phyloP scores from a whole-genome alignment of 37 sponge, comb jelly and placozoan genomes.

The Ianthella basta region DNA sequence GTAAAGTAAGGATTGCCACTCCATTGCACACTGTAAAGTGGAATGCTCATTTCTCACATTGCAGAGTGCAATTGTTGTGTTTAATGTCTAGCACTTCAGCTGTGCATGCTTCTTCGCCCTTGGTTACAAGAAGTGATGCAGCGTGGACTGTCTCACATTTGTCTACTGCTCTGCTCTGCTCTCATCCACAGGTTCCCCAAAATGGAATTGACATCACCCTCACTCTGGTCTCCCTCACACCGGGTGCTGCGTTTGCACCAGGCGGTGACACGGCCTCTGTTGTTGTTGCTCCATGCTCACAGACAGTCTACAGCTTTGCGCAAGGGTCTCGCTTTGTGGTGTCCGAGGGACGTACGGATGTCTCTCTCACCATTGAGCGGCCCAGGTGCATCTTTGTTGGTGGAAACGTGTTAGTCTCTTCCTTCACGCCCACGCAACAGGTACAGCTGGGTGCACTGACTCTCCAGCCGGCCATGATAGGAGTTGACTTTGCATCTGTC shows the following conservation, averaged over 20 bases:
- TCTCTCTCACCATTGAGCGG: conserved; percentile 46
- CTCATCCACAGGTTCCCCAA: not conserved
- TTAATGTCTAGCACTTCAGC: no score
- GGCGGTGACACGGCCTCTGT: not conserved
- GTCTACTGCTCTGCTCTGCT: no score
- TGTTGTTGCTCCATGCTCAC: conserved; percentile 7
- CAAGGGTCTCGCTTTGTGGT: conserved; percentile 17
- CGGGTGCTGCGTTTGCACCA: not conserved
- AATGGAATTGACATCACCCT: not conserved
- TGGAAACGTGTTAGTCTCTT: conserved; percentile 17
- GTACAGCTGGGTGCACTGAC: conserved; percentile 46
- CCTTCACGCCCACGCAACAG: not conserved
- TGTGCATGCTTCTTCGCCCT: no score
- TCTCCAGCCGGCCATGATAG: conserved; percentile 47
- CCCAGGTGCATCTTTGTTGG: conserved; percentile 38
- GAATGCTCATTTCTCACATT: no score
- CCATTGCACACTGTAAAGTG: no score
- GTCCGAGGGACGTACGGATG: not conserved
- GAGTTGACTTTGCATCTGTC: conserved; percentile 46
- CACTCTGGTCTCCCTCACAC: conserved; percentile 1
- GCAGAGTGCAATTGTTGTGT: no score
- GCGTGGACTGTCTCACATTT: no score
- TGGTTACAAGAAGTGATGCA: no score
- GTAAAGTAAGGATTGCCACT: no score
- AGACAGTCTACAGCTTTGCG: conserved; percentile 13